Evolutionary conservation across 2,113 vertebrate genomes (phyloP).

Genomic region (Heterotis niloticus): DNA sequence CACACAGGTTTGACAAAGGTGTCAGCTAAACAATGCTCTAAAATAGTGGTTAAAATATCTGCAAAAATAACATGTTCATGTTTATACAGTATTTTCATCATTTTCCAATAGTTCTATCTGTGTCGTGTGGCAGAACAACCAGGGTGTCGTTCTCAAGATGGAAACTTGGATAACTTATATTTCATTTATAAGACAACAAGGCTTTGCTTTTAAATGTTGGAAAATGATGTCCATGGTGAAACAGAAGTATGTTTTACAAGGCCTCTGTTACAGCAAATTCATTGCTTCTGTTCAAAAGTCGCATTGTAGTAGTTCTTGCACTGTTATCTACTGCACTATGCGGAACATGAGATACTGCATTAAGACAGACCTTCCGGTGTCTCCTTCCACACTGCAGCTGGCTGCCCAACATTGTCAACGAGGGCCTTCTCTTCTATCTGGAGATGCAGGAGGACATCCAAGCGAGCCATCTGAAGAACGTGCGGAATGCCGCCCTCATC

Average conservation of each 20-base stretch:
- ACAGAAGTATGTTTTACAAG: neutral
- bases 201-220: neutral
- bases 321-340: neutral
- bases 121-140: neutral
- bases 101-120: no score
- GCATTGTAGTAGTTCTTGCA: neutral
- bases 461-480: constrained; percentile 62
- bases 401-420: constrained; percentile 87
- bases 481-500: constrained; percentile 79
- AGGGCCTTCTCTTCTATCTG: constrained; percentile 87
- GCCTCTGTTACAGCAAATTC: no score
- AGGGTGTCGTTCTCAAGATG: no score
- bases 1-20: no score
- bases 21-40: no score
- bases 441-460: constrained; percentile 82
- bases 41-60: no score
- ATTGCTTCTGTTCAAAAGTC: neutral
- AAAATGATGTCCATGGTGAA: neutral
- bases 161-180: no score
- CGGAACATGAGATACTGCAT: neutral
- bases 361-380: neutral
- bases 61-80: no score
- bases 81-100: no score
- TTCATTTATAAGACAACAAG: neutral
- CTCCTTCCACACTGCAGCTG: constrained; percentile 65